A percentile compares a stretch with the other conserved stretches of the same genome.
Conservation (phyloP, 1,140 invertebrate genomes). For the Nephila pilipes region DNA sequence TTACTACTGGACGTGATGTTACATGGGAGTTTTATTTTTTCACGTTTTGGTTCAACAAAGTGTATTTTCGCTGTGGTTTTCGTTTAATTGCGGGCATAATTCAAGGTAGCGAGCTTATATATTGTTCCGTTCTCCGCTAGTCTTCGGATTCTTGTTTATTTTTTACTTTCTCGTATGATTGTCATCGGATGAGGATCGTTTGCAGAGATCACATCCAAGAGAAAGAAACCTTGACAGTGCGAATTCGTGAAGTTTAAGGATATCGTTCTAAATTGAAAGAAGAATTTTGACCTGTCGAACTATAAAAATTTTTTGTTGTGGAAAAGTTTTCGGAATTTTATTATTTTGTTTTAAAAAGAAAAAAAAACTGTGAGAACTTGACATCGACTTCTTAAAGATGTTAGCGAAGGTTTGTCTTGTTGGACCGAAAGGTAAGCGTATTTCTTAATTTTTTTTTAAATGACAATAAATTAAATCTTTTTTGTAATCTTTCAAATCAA, state of each 20-base stretch:
- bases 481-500: too few relatives aligned
- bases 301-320: background rate
- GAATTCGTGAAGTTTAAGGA: background rate
- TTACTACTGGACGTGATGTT: conserved; percentile 64
- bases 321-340: background rate
- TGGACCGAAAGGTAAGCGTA: conserved; percentile 48
- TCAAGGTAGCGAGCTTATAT: conserved; percentile 53
- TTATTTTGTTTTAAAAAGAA: background rate
- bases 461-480: too few relatives aligned
- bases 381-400: background rate
- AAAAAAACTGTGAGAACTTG: background rate
- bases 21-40: conserved; percentile 50
- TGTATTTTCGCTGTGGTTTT: conserved; percentile 13
- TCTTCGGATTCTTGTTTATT: conserved; percentile 5
- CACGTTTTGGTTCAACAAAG: conserved; percentile 46
- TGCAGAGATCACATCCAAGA: background rate
- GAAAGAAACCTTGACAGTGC: background rate
- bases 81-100: conserved; percentile 71
- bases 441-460: background rate
- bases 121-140: conserved; percentile 37
- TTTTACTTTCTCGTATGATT: background rate
- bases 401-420: conserved; percentile 59
- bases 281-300: background rate
- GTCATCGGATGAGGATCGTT: background rate
- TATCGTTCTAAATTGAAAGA: background rate